These are phyloP conservation scores for Bradynema listronoti DNA, from an alignment of 1,140 invertebrate genomes.

Conservation along the genomic window DNA sequence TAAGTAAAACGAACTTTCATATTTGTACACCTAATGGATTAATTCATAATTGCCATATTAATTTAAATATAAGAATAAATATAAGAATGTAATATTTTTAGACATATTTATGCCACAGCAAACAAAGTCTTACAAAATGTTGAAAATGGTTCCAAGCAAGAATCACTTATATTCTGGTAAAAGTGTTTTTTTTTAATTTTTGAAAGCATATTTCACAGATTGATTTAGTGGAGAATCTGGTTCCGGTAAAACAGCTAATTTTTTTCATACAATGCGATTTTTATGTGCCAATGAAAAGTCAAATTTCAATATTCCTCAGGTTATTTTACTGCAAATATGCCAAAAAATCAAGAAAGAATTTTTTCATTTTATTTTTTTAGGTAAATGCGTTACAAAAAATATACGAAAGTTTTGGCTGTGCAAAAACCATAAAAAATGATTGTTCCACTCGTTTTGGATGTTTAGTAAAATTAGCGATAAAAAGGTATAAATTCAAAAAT, in stretches of 20 bases:
- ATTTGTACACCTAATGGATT: no score
- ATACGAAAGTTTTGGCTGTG: conserved; percentile 11
- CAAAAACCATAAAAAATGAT: conserved; percentile 30
- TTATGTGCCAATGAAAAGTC: conserved; percentile 7
- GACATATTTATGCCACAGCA: conserved; percentile 7
- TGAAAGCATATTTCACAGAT: neutral
- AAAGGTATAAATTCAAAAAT: conserved; percentile 4
- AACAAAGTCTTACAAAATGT: conserved; percentile 6
- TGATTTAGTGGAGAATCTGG: conserved; percentile 32
- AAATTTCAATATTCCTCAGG: neutral
- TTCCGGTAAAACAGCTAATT: conserved; percentile 33
- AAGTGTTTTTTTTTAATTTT: conserved; percentile 2
- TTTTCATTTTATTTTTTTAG: neutral
- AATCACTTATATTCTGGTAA: conserved; percentile 26
- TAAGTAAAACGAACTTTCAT: no score
- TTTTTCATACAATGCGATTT: conserved; percentile 29
- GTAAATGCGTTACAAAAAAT: conserved; percentile 18
- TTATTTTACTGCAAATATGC: neutral
- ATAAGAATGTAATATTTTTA: conserved; percentile 6
- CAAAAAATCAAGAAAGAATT: neutral
- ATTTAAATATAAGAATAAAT: no score
- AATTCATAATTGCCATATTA: no score
- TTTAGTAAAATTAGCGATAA: conserved; percentile 22
- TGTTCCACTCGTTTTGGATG: conserved; percentile 23
- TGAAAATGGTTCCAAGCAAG: conserved; percentile 7